Conservation (phyloP, 2,113 vertebrate species). For the Cephalophus harveyi region DNA sequence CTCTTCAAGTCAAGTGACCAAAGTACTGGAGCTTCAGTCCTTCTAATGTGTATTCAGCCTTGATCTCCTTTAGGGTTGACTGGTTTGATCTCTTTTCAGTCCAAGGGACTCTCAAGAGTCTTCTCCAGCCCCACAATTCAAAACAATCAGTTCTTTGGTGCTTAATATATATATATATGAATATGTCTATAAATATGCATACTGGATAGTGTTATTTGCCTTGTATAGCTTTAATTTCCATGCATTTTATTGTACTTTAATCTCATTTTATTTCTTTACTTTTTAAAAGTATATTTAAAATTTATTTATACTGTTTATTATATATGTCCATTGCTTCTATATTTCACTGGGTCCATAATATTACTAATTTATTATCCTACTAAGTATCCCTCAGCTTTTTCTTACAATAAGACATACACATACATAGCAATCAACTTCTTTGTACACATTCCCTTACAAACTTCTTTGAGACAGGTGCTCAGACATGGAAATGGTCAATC, state of each 20-base stretch:
- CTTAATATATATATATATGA: not conserved
- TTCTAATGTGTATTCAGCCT: not conserved
- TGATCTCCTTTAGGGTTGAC: not conserved
- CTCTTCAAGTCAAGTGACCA: not conserved
- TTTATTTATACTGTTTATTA: not conserved
- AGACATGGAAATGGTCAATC: not conserved
- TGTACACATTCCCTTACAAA: not conserved
- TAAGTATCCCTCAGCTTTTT: not conserved
- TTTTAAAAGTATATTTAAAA: not conserved
- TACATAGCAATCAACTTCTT: not conserved
- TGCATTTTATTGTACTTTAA: not conserved
- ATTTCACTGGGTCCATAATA: not conserved
- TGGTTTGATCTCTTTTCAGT: not conserved
- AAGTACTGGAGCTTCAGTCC: not conserved
- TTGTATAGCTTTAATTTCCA: not conserved
- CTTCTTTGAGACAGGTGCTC: not conserved
- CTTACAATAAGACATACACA: not conserved
- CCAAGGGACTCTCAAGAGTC: not conserved
- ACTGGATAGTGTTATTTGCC: not conserved
- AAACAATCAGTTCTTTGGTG: not conserved
- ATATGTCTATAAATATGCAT: not conserved
- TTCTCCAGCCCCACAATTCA: not conserved
- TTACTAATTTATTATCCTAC: not conserved
- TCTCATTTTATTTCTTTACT: not conserved
- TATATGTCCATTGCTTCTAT: not conserved